A percentile compares a stretch with the other conserved stretches of the same genome.
Conservation (phyloP, 1,140 invertebrate species). For the Drosophila santomea region DNA sequence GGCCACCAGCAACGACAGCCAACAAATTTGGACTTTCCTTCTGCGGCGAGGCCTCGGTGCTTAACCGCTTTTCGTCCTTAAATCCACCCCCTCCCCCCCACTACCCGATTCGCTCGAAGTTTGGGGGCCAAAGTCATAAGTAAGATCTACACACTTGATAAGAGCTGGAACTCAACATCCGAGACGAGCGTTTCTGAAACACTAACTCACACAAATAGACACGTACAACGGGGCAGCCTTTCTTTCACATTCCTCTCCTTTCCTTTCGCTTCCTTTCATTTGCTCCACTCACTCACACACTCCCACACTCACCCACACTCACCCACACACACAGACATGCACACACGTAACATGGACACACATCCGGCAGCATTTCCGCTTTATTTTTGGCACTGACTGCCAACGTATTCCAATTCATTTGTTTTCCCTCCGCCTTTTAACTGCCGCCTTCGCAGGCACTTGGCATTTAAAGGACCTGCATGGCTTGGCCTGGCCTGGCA, state of each 20-base stretch:
- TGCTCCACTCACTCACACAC: neutral
- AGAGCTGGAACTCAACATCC: conserved; percentile 77
- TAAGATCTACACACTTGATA: conserved; percentile 83
- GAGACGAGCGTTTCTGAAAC: conserved; percentile 75
- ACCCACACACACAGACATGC: neutral
- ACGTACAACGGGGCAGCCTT: conserved; percentile 48
- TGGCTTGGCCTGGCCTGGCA: conserved; percentile 35
- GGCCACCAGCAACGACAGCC: conserved; percentile 59
- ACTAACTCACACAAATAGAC: conserved; percentile 81
- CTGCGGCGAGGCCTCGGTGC: conserved; percentile 40
- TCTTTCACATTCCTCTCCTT: neutral
- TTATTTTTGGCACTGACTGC: conserved; percentile 69
- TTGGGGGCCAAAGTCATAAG: conserved; percentile 71
- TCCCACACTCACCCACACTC: neutral
- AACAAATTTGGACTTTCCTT: conserved; percentile 80
- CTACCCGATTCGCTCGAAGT: neutral
- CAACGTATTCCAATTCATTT: conserved; percentile 82
- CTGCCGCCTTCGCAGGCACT: conserved; percentile 33
- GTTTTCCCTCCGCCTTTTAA: conserved; percentile 73
- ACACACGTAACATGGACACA: conserved; percentile 31
- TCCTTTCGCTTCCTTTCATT: conserved; percentile 1
- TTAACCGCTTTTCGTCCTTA: conserved; percentile 12
- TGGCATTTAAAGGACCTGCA: conserved; percentile 40
- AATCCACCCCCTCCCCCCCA: neutral
- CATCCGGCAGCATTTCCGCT: conserved; percentile 71